Evolutionary conservation across 2,797 vertebrate species (phyloP).

Genomic region (Florisuga fusca): DNA sequence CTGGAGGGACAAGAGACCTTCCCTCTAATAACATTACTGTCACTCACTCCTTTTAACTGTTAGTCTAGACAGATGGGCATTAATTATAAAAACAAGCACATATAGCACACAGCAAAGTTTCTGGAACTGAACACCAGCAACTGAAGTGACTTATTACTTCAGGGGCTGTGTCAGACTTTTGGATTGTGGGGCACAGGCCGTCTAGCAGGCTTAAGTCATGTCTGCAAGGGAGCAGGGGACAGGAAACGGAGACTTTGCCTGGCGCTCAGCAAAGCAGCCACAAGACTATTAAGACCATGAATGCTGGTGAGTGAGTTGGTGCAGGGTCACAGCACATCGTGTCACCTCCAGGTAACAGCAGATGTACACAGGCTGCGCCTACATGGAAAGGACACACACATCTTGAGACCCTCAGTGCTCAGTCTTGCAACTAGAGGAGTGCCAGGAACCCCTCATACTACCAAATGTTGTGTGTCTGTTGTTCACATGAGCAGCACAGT

Average conservation of each 20-base stretch:
- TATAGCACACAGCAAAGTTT: slow-evolving; percentile 22
- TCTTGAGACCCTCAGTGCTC: neutral
- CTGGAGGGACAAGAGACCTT: neutral
- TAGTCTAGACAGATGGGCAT: slow-evolving; percentile 62
- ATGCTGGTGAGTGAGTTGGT: neutral
- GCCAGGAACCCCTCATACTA: neutral
- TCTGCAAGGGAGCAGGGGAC: slow-evolving; percentile 60
- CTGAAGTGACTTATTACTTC: slow-evolving; percentile 47
- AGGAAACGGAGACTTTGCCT: slow-evolving; percentile 8
- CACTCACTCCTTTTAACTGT: slow-evolving; percentile 8
- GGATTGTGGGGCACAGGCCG: slow-evolving; percentile 40
- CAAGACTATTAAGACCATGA: neutral
- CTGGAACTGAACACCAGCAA: slow-evolving; percentile 29
- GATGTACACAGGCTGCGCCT: neutral
- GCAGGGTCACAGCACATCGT: neutral
- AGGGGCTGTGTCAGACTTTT: slow-evolving; percentile 34
- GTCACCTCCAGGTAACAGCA: neutral
- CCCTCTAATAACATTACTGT: neutral
- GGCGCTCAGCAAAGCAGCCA: neutral
- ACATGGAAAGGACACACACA: neutral
- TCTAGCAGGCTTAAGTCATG: slow-evolving; percentile 69
- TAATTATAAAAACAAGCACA: slow-evolving; percentile 48
- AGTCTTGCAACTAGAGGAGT: neutral
- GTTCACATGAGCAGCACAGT: neutral
- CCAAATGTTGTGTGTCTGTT: neutral